Conservation (phyloP, 2,113 vertebrate species). For the Choloepus hoffmanni region DNA sequence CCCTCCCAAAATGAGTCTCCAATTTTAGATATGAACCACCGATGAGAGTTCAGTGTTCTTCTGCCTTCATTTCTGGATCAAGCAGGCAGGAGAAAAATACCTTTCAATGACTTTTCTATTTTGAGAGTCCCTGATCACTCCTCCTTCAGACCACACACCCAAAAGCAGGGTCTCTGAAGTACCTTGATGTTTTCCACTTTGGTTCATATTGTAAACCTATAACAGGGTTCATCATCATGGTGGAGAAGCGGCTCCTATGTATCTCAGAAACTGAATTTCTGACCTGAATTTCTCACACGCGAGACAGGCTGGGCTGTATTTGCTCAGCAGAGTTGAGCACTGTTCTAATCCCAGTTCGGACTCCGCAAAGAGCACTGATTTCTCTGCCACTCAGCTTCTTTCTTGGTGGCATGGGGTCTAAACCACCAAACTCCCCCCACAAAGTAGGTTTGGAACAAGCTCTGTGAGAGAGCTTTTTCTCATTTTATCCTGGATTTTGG, state of each 20-base stretch:
- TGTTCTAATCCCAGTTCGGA: background rate
- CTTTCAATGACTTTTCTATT: background rate
- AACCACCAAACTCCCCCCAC: too few species aligned
- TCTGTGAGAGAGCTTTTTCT: background rate
- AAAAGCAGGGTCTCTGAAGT: rapidly evolving
- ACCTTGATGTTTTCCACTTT: background rate
- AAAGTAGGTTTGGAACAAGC: background rate
- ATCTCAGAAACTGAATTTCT: background rate
- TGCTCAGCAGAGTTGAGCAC: too few species aligned
- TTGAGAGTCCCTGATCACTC: background rate
- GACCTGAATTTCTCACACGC: background rate
- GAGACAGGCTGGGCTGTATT: background rate
- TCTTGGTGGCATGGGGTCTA: background rate
- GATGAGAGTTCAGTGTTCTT: background rate
- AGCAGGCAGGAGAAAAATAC: background rate
- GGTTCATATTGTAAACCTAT: background rate
- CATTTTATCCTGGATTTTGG: rapidly evolving
- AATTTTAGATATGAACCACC: background rate
- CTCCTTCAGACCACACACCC: background rate
- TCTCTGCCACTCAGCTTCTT: background rate
- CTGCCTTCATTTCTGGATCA: background rate
- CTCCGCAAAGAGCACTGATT: too few species aligned
- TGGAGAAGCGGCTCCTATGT: background rate
- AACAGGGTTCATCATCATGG: background rate
- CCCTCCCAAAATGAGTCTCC: background rate